Base-by-base conservation (phyloP, 2,797 vertebrate genomes). In the Heteromormyrus szaboi region DNA sequence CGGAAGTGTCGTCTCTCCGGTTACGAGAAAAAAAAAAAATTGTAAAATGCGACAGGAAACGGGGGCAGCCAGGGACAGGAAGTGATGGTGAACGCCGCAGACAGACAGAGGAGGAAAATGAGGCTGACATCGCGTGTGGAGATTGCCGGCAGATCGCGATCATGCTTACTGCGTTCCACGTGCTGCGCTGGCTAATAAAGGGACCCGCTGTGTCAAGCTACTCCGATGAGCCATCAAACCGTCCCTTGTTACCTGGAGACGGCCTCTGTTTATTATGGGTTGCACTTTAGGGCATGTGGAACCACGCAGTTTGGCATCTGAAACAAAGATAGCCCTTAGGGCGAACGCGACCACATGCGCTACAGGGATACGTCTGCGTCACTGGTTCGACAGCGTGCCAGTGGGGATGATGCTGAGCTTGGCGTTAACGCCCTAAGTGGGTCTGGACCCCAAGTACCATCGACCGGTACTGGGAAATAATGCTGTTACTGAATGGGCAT, bases 171-270 rank as follows among this genome's bases (percentile, higher is more conserved):
- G 25, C 8, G 17, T 50, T 44, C 22, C 59, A 33, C n/a, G 11
- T 11, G 48, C 33, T 53, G 48, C 48, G 56, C 54, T 37, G 46
- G 76, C 17, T 50, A 50, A 56, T 87, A 59, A 79, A 29, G 85
- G 72, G 50, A 89, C 25, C 68, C 25, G 59, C 79, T 46, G 54
- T 41, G 29, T 65, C 72, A 79, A 79, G 88, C n/a, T 44, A 19
- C 37, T 87, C 88, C n/a, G n/a, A 76, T 25, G 85, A 86, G 44
- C 65, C 44, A 76, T 44, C 25, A 22, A 87, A 65, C 76, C 54
- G 65, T 84, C 53, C 72, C 46, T 53, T 29, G 9, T 84, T 53
- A 68, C 50, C 17, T 72, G 46, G 84, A 62, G 46, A 29, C 59
- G 19, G 44, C 88, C 89, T 79, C 29, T n/a, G 19, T 7, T 76